Conservation (phyloP, 2,888 invertebrate genomes). For the Eupithecia tripunctaria region DNA sequence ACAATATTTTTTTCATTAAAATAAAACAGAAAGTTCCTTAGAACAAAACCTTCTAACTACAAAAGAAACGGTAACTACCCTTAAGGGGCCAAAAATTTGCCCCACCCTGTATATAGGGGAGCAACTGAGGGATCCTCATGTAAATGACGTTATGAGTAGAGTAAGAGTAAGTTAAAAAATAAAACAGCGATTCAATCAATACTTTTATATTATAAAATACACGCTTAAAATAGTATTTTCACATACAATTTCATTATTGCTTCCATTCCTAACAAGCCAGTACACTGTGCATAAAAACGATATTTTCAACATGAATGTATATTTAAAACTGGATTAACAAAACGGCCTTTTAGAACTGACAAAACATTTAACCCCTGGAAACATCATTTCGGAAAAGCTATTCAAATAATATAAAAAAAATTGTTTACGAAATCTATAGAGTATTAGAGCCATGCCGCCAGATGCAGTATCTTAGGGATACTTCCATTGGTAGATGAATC, state of each 20-base stretch:
- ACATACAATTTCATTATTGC: conserved; percentile 60
- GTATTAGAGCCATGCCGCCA: neutral
- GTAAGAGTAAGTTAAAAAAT: too few relatives aligned
- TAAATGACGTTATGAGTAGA: neutral
- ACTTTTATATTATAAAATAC: conserved; percentile 75
- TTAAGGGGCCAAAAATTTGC: too few relatives aligned
- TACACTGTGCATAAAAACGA: conserved; percentile 43
- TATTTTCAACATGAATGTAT: conserved; percentile 46
- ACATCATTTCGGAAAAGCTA: too few relatives aligned
- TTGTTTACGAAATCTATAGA: neutral
- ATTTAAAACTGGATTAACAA: conserved; percentile 33
- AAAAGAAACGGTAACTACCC: too few relatives aligned
- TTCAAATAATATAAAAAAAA: too few relatives aligned
- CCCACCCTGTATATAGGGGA: too few relatives aligned
- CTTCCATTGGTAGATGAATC: neutral
- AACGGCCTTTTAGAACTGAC: conserved; percentile 24
- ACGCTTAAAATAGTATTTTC: conserved; percentile 58
- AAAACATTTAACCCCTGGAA: neutral
- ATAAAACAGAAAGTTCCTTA: too few relatives aligned
- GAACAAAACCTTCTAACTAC: too few relatives aligned
- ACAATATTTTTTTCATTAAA: too few relatives aligned
- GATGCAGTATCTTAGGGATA: neutral
- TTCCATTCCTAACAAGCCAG: conserved; percentile 45
- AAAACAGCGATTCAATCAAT: conserved; percentile 44
- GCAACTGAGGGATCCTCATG: too few relatives aligned